Evolutionary conservation across 2,113 vertebrate species (phyloP).

Genomic region (Pimephales promelas): DNA sequence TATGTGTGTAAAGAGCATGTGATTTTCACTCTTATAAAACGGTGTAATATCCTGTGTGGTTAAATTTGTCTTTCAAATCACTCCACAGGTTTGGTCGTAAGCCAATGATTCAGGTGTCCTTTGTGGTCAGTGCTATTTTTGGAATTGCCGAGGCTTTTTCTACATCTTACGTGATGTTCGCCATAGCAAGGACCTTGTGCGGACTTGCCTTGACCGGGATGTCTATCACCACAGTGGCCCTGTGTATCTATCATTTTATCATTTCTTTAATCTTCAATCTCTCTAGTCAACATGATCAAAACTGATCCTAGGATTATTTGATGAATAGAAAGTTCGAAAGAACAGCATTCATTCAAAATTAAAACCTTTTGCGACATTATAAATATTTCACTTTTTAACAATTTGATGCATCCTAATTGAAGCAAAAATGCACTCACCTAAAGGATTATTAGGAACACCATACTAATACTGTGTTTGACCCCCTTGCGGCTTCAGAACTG

Average conservation of each 20-base stretch:
- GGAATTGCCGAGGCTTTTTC: slow-evolving; percentile 71
- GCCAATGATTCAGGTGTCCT: slow-evolving; percentile 66
- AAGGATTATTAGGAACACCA: too few species aligned
- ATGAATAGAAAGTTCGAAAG: too few species aligned
- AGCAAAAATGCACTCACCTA: too few species aligned
- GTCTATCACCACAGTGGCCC: slow-evolving; percentile 76
- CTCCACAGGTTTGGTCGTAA: slow-evolving; percentile 78
- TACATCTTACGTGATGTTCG: slow-evolving; percentile 80
- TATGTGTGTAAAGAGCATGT: neutral
- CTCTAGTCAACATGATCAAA: neutral
- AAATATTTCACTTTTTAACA: too few species aligned
- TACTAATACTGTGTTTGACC: too few species aligned
- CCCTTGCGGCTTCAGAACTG: too few species aligned
- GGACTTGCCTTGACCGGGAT: slow-evolving; percentile 78
- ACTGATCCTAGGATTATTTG: neutral
- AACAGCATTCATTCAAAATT: too few species aligned
- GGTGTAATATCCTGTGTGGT: neutral
- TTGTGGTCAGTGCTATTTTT: slow-evolving; percentile 52
- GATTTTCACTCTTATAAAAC: neutral
- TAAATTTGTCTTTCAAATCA: neutral
- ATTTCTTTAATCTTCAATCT: neutral
- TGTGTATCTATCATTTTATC: slow-evolving; percentile 68
- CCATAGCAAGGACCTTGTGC: slow-evolving; percentile 73
- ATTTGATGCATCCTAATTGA: too few species aligned
- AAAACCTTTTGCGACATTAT: too few species aligned